A percentile compares a stretch with the other conserved stretches of the same genome.
Evolutionary conservation across 2,797 vertebrate species (phyloP).

Genomic region (Poeciliopsis gracilis): DNA sequence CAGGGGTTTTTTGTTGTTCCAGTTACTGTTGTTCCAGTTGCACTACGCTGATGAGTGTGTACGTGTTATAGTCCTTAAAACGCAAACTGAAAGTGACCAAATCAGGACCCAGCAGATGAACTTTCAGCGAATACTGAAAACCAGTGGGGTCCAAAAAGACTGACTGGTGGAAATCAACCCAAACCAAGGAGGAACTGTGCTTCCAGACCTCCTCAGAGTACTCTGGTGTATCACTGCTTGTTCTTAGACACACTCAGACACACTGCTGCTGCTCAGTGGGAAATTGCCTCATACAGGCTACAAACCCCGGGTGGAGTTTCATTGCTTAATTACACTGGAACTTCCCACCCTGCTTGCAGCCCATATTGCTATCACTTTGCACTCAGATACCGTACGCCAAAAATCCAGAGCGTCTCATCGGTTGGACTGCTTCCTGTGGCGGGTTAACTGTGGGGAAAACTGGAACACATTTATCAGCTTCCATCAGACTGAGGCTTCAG

Average conservation of each 20-base stretch:
- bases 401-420: not conserved
- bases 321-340: not conserved
- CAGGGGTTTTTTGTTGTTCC: not conserved
- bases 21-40: not conserved
- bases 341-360: conserved; percentile 2
- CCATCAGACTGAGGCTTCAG: not conserved
- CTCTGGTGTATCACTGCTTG: not conserved
- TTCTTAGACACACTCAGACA: not conserved
- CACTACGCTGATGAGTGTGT: not conserved
- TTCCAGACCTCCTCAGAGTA: not conserved
- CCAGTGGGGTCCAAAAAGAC: not conserved
- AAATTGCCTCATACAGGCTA: conserved; percentile 4
- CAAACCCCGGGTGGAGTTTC: not conserved
- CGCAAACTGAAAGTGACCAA: not conserved
- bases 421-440: not conserved
- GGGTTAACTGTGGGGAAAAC: not conserved
- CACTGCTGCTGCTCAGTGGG: not conserved
- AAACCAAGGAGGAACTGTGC: not conserved
- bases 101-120: not conserved
- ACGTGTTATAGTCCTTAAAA: not conserved
- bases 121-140: not conserved
- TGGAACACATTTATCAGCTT: not conserved
- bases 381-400: not conserved
- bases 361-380: not conserved
- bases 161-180: not conserved